Base-by-base conservation (phyloP, 1,140 invertebrate species). In the Apolygus lucorum region DNA sequence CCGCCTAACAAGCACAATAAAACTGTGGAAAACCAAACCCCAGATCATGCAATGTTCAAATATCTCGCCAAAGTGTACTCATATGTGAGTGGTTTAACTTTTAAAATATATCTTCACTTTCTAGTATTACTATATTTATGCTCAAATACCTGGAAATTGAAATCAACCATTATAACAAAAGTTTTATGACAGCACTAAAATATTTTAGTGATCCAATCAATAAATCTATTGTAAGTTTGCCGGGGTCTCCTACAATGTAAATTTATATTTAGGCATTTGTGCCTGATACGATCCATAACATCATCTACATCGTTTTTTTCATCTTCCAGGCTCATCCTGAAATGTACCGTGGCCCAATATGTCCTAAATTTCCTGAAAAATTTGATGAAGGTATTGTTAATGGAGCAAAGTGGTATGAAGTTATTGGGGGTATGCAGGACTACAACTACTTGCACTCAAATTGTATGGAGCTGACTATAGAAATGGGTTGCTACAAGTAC, bases 361-460 rank as follows among this genome's bases (percentile, higher is more conserved):
- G 92, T 76, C 84, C 83, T n/a, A 77, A 82, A 11, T 81, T 84
- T 0, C 79, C 84, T 1, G 90, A 93, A 72, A 79, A 77, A 17
- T 98, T 98, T 76, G 75, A 82, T 2, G 84, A 86, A 59, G 95
- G 95, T 28, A 95, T 95, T 27, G 93, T 90, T 0, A 98, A 98
- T 78, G 95, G 95, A 0, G 94, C 94, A 8, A 81, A 86, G 52
- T 98, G 95, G 95, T 97, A 98, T 77, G 82, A 83, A 28, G 86
- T 96, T 0, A 81, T 86, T 0, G 92, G 95, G 0, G 96, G 96
- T 11, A 99, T 99, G 96, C 97, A 99, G 80, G 97, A 99, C 78
- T 99, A 92, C 87, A 98, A 97, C 81, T 99, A 99, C 77, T 73
- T 96, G 0, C 82, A 91, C 70, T 90, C 93, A 17, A 97, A 94